These are phyloP conservation scores for Limanda limanda DNA, from an alignment of 2,113 vertebrate species.

Conservation along the genomic window DNA sequence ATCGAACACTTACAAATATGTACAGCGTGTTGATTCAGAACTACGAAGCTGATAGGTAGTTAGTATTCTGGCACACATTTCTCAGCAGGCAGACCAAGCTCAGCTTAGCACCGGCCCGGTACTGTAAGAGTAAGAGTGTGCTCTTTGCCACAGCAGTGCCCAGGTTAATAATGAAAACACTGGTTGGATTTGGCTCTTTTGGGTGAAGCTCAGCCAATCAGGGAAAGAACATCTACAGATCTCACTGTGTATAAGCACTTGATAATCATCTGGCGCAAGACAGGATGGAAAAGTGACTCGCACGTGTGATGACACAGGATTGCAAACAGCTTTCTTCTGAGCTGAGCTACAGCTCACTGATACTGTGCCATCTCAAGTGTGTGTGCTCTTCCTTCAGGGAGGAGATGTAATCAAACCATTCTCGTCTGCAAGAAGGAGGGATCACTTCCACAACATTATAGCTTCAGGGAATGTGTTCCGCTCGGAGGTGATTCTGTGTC, in stretches of 20 bases:
- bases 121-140: background rate
- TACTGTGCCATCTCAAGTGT: too few species aligned
- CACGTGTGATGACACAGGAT: constrained; percentile 8
- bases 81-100: too few species aligned
- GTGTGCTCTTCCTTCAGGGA: background rate
- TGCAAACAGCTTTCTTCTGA: constrained; percentile 11
- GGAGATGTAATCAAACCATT: constrained; percentile 33
- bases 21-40: too few species aligned
- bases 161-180: too few species aligned
- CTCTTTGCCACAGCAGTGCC: too few species aligned
- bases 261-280: background rate
- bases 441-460: constrained; percentile 6
- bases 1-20: too few species aligned
- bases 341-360: constrained; percentile 18
- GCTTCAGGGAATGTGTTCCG: background rate
- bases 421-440: constrained; percentile 14
- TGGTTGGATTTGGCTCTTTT: too few species aligned
- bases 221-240: background rate
- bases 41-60: too few species aligned
- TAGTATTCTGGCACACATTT: too few species aligned
- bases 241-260: too few species aligned
- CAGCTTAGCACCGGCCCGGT: too few species aligned
- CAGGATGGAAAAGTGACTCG: constrained; percentile 12
- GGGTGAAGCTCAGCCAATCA: too few species aligned
- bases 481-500: background rate